These are phyloP conservation scores for Zoanthus sansibaricus DNA, from an alignment of 92 coral and sea anemone species.

Conservation along the genomic window DNA sequence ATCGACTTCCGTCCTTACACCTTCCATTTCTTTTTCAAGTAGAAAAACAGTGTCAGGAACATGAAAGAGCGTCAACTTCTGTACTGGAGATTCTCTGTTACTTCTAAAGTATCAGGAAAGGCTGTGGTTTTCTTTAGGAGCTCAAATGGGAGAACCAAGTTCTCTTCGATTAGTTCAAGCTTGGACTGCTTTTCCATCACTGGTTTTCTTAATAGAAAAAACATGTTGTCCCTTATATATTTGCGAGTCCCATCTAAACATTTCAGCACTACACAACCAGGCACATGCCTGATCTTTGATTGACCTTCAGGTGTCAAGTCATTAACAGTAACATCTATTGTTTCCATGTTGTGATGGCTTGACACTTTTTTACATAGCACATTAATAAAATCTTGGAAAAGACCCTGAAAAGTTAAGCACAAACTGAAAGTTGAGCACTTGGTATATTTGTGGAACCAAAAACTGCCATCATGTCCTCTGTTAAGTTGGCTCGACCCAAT, in stretches of 20 bases:
- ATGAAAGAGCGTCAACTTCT: constrained; percentile 3
- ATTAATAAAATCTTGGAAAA: too few relatives aligned
- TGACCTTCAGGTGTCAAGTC: too few relatives aligned
- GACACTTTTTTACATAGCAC: too few relatives aligned
- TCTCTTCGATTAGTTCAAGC: constrained; percentile 10
- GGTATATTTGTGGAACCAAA: too few relatives aligned
- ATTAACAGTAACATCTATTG: too few relatives aligned
- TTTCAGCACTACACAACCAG: neutral
- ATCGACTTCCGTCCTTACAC: neutral
- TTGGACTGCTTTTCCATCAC: neutral
- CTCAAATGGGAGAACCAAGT: constrained; percentile 3
- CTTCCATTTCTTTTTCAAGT: neutral
- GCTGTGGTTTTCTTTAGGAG: neutral
- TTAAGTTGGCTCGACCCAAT: too few relatives aligned
- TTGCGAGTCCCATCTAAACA: neutral
- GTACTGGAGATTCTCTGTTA: constrained; percentile 28
- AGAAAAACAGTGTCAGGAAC: constrained; percentile 7
- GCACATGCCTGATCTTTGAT: neutral
- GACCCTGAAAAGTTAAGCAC: too few relatives aligned
- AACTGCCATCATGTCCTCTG: too few relatives aligned
- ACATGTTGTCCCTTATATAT: constrained; percentile 5
- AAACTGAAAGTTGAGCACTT: too few relatives aligned
- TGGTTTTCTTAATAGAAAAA: neutral
- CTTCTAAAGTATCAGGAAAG: too few relatives aligned
- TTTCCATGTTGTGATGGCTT: too few relatives aligned